Conservation (phyloP, 2,113 vertebrate species). For the Setophaga coronata region DNA sequence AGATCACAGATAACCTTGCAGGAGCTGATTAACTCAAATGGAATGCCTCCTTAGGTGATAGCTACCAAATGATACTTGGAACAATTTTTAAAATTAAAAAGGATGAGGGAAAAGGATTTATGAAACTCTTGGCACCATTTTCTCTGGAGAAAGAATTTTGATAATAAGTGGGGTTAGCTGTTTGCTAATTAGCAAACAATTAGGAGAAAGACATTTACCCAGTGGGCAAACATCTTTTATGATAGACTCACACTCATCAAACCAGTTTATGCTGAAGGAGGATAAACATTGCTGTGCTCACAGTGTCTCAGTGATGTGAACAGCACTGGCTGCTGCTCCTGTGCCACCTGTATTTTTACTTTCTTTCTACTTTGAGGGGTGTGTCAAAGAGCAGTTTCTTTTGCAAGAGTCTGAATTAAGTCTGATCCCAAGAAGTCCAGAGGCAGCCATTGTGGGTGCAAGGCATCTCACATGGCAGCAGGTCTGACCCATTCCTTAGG, state of each 20-base stretch:
- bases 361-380: neutral
- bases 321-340: neutral
- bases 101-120: neutral
- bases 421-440: neutral
- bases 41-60: constrained; percentile 31
- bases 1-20: constrained; percentile 46
- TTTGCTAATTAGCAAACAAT: constrained; percentile 50
- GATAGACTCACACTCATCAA: constrained; percentile 8
- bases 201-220: constrained; percentile 37
- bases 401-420: neutral
- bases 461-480: neutral
- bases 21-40: constrained; percentile 25
- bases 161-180: constrained; percentile 47
- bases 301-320: neutral
- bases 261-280: neutral
- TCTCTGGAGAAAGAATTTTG: constrained; percentile 7
- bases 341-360: neutral
- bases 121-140: constrained; percentile 5
- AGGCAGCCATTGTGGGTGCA: neutral
- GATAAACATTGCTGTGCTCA: neutral
- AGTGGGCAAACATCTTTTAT: neutral
- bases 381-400: neutral
- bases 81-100: constrained; percentile 42
- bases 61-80: constrained; percentile 16
- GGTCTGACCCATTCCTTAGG: neutral